Evolutionary conservation across 92 coral and sea anemone species (phyloP).

Genomic region (Actinostola sp.): DNA sequence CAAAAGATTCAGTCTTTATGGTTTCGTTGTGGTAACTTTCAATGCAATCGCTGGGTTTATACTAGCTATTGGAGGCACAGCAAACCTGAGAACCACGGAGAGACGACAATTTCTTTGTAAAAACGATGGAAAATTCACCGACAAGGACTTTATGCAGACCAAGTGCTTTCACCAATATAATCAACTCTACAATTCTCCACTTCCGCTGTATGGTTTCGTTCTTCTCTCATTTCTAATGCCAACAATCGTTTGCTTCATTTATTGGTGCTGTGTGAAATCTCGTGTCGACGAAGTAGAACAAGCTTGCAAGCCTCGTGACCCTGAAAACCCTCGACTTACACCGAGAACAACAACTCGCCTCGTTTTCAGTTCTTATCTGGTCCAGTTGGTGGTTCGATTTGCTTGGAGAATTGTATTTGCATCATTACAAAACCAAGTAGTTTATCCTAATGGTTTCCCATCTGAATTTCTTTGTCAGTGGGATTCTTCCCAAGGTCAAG

Average conservation of each 20-base stretch:
- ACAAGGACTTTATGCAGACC: constrained; percentile 25
- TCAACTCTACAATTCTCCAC: constrained; percentile 40
- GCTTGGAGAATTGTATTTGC: constrained; percentile 27
- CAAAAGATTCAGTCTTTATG: too few relatives aligned
- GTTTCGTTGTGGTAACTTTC: too few relatives aligned
- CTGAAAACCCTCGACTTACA: constrained; percentile 44
- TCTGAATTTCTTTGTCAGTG: constrained; percentile 29
- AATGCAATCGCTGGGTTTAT: too few relatives aligned
- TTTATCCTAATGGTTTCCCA: too few relatives aligned
- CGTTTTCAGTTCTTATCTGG: constrained; percentile 38
- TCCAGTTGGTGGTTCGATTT: constrained; percentile 43
- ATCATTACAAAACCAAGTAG: constrained; percentile 25
- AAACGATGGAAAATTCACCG: background rate
- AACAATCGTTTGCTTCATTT: constrained; percentile 23
- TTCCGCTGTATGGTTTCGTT: constrained; percentile 41
- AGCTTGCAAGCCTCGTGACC: constrained; percentile 20
- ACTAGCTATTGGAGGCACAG: too few relatives aligned
- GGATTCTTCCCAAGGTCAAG: constrained; percentile 3
- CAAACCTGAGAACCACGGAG: constrained; percentile 1
- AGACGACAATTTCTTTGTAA: constrained; percentile 35
- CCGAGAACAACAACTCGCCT: constrained; percentile 36
- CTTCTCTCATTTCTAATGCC: constrained; percentile 16
- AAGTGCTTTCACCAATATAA: constrained; percentile 50
- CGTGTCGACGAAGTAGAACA: constrained; percentile 48
- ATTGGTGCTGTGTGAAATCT: constrained; percentile 32